These are phyloP conservation scores for Drosophila kanapiae DNA, from an alignment of 1,140 invertebrate species.

Conservation along the genomic window DNA sequence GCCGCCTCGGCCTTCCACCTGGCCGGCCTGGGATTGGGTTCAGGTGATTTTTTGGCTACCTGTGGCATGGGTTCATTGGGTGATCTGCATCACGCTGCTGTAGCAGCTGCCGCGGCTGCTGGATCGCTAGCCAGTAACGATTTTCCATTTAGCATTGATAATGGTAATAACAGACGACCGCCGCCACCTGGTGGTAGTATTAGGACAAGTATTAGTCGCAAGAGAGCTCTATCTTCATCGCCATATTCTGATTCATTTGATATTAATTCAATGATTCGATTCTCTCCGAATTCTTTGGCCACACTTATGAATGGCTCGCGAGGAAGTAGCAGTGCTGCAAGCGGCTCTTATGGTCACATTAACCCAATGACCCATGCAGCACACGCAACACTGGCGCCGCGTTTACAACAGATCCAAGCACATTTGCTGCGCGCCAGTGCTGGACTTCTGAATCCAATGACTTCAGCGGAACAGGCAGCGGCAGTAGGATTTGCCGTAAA, in stretches of 20 bases:
- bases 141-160: conserved; percentile 90
- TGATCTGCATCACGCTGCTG: conserved; percentile 77
- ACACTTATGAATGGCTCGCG: conserved; percentile 96
- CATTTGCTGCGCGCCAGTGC: conserved; percentile 89
- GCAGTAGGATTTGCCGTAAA: conserved; percentile 85
- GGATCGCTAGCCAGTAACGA: conserved; percentile 90
- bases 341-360: conserved; percentile 95
- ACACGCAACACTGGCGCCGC: conserved; percentile 88
- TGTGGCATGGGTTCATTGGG: conserved; percentile 65
- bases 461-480: conserved; percentile 85
- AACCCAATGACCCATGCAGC: conserved; percentile 88
- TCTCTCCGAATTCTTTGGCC: conserved; percentile 96
- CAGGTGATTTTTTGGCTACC: conserved; percentile 73
- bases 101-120: conserved; percentile 71
- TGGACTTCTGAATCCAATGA: conserved; percentile 87
- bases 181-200: conserved; percentile 86
- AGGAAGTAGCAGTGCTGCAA: conserved; percentile 93
- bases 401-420: conserved; percentile 91
- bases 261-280: conserved; percentile 97
- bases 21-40: conserved; percentile 72
- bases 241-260: conserved; percentile 97
- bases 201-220: conserved; percentile 91
- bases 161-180: conserved; percentile 86
- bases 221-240: conserved; percentile 96
- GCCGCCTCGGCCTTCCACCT: conserved; percentile 73